Evolutionary conservation across 2,797 vertebrate species (phyloP), one percentile per base, ranked within the genome.

Genomic region (Coranthus polyacanthus): DNA sequence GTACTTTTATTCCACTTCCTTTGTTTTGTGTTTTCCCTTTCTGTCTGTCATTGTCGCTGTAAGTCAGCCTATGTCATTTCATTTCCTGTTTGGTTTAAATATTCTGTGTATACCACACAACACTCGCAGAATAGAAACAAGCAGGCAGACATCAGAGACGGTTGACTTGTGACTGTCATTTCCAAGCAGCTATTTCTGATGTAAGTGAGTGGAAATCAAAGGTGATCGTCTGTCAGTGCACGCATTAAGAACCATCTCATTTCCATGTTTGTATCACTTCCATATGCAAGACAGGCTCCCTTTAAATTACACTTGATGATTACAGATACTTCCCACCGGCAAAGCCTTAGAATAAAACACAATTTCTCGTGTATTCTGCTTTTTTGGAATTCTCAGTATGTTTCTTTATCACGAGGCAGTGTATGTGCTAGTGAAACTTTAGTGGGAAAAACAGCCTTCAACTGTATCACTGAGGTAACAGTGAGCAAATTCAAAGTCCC

Each of bases 131-230:
- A 17, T 24, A 13, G 21, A 67, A 59, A 56, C 68, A 41, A 12
- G 16, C 43, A 43, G 2, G 6, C 62, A 68, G 11, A 80, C 82
- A 77, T 87, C 81, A 87, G 68, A 89, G 72, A 55, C 67, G 62
- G 84, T 69, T 78, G 82, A 86, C 79, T 86, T 77, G 83, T 80
- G 85, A 86, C 83, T 87, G 85, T 86, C 85, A 84, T 82, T 32
- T 76, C 83, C 75, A 65, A 87, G 86, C 81, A 85, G 84, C 75
- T 69, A 49, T 85, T 82, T 80, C 82, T 85, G 86, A 89, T 85
- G 87, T 83, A 88, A 88, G 90, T 65, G 63, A 68, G 54, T 65
- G 26, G 83, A 90, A 90, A 90, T 87, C 89, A 91, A 88, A 91
- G 87, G 90, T 91, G 89, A 89, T 88, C 87, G 78, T 89, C 83